Percentiles rank a stretch among this genome's conserved stretches.
phyloP scores from a whole-genome alignment of 2,113 vertebrate genomes.

The Conger conger region DNA sequence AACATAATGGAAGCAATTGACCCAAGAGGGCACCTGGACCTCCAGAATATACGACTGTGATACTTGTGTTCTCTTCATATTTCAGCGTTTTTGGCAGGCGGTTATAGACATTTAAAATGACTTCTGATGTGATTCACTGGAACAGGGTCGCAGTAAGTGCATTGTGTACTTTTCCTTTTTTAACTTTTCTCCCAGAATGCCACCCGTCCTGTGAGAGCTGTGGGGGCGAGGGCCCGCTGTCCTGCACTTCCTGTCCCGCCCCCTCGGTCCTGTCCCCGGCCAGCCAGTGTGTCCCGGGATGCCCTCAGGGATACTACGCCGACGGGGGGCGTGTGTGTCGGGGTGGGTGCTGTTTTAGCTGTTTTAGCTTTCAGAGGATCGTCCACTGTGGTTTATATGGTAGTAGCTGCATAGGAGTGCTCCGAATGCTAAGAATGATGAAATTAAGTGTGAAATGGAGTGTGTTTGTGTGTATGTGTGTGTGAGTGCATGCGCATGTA shows the following conservation, averaged over 20 bases:
- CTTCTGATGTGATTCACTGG: not conserved
- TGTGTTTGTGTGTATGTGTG: constrained; percentile 16
- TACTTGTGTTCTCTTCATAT: not conserved
- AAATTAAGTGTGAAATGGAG: not conserved
- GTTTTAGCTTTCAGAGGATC: not conserved
- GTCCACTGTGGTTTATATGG: not conserved
- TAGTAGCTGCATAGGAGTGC: too few species aligned
- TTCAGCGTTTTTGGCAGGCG: not conserved
- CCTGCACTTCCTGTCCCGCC: constrained; percentile 77
- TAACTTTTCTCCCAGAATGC: constrained; percentile 70
- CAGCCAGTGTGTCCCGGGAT: constrained; percentile 70
- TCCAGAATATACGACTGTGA: not conserved
- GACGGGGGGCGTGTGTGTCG: constrained; percentile 70
- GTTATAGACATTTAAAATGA: not conserved
- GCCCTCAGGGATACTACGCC: constrained; percentile 76
- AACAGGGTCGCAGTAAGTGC: not conserved
- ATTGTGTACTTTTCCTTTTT: not conserved
- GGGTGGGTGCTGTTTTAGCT: constrained; percentile 64
- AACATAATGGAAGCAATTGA: not conserved
- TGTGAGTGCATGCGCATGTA: not conserved
- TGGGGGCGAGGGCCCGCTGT: constrained; percentile 62
- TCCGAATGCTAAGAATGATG: not conserved
- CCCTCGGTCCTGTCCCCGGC: constrained; percentile 69
- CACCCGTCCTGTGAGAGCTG: constrained; percentile 83
- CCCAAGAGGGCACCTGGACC: not conserved